Conservation (phyloP, 2,797 vertebrate genomes). For the Phrynocephalus forsythii region DNA sequence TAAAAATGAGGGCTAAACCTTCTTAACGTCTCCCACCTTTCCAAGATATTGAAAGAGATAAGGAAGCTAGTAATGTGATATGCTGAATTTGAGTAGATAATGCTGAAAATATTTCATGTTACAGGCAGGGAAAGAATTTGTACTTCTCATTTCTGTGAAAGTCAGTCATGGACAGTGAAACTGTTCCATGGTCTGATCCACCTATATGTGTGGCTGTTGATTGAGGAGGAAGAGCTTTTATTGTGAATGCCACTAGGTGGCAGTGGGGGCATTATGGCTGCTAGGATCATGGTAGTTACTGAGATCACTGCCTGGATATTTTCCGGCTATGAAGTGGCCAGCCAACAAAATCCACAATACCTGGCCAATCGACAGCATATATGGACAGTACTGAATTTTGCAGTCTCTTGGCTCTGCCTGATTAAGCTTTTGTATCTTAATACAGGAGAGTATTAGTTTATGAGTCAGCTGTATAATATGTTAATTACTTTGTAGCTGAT, state of each 20-base stretch:
- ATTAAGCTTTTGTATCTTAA: not conserved
- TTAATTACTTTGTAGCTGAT: not conserved
- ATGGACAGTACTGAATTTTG: no score
- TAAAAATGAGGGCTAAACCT: slow-evolving; percentile 58
- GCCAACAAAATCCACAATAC: no score
- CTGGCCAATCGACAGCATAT: no score
- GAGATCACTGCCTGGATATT: not conserved
- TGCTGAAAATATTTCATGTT: slow-evolving; percentile 44
- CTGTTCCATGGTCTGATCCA: not conserved
- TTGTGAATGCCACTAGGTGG: not conserved
- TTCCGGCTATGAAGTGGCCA: no score
- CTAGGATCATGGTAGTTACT: not conserved
- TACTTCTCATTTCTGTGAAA: not conserved
- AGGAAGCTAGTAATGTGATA: slow-evolving; percentile 52
- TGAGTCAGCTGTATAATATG: no score
- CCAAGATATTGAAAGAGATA: slow-evolving; percentile 40
- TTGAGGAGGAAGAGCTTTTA: not conserved
- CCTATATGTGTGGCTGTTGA: not conserved
- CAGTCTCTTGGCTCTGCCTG: not conserved
- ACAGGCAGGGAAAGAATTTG: slow-evolving; percentile 37
- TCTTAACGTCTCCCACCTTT: slow-evolving; percentile 48
- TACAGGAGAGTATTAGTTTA: no score
- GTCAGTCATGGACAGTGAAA: not conserved
- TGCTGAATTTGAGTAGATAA: slow-evolving; percentile 50
- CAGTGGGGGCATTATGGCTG: not conserved